A percentile compares a stretch with the other conserved stretches of the same genome.
Evolutionary conservation across 2,797 vertebrate species (phyloP).

Genomic region (Acanthopagrus latus): DNA sequence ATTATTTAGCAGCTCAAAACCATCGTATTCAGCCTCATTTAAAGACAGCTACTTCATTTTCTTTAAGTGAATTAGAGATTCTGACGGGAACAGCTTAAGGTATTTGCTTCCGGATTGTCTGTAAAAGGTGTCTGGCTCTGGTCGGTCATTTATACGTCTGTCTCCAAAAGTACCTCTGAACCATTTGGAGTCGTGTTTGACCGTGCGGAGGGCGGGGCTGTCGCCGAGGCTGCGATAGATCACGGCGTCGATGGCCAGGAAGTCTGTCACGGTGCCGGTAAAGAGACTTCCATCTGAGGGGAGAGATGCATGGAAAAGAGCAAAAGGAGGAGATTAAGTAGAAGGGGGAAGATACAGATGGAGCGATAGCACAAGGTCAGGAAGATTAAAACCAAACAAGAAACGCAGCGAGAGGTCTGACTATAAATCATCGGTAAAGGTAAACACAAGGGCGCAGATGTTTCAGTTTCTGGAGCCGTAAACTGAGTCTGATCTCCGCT

Average conservation of each 20-base stretch:
- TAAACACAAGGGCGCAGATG: slow-evolving; percentile 69
- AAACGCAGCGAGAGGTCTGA: slow-evolving; percentile 63
- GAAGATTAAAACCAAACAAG: slow-evolving; percentile 80
- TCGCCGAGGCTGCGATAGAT: slow-evolving; percentile 97
- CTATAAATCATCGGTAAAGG: slow-evolving; percentile 77
- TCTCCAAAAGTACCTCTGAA: slow-evolving; percentile 90
- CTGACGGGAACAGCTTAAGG: slow-evolving; percentile 25
- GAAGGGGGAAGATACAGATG: slow-evolving; percentile 59
- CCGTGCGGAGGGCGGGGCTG: slow-evolving; percentile 93
- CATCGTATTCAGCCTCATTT: slow-evolving; percentile 11
- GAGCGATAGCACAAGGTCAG: slow-evolving; percentile 80
- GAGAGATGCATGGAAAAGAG: slow-evolving; percentile 36
- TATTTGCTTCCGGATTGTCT: slow-evolving; percentile 39
- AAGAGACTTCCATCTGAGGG: slow-evolving; percentile 94
- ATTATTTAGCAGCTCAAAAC: slow-evolving; percentile 21
- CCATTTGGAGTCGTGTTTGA: slow-evolving; percentile 99
- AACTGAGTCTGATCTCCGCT: slow-evolving; percentile 30
- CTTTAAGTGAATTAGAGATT: slow-evolving; percentile 11
- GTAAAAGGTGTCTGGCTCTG: slow-evolving; percentile 30
- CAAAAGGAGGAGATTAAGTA: slow-evolving; percentile 56
- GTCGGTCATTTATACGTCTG: slow-evolving; percentile 31
- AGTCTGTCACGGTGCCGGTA: slow-evolving; percentile 97
- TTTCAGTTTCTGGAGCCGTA: slow-evolving; percentile 43
- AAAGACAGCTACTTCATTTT: slow-evolving; percentile 28
- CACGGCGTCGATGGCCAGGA: slow-evolving; percentile 96